Conservation (phyloP, 2,113 vertebrate species). For the Tamias sibiricus region DNA sequence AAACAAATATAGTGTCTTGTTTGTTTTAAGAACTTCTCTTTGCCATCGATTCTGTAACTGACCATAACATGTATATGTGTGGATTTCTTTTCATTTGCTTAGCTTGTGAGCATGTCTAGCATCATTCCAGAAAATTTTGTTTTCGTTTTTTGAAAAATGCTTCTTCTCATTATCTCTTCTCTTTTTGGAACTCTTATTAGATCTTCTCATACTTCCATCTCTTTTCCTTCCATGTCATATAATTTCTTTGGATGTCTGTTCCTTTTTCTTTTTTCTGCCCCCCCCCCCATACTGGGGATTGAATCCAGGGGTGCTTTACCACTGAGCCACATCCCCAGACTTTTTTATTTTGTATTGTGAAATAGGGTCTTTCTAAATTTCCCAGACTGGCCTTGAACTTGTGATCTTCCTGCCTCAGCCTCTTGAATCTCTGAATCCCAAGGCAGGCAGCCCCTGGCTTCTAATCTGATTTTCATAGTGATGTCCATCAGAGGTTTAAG, state of each 20-base stretch:
- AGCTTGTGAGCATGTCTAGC: neutral
- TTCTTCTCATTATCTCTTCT: neutral
- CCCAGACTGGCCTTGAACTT: too few relatives aligned
- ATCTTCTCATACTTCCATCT: neutral
- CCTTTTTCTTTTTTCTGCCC: too few relatives aligned
- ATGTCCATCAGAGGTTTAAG: neutral
- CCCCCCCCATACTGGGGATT: too few relatives aligned
- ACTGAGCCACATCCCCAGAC: too few relatives aligned
- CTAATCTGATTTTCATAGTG: neutral
- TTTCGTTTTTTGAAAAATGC: neutral
- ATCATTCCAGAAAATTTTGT: neutral
- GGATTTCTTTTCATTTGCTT: neutral
- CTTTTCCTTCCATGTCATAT: neutral
- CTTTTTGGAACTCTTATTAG: neutral
- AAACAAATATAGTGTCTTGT: neutral
- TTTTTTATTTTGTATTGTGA: too few relatives aligned
- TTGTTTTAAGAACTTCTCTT: neutral
- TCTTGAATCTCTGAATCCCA: too few relatives aligned
- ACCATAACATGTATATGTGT: neutral
- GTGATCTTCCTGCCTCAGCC: too few relatives aligned
- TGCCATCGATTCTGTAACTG: neutral
- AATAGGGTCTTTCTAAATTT: too few relatives aligned
- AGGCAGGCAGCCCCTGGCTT: neutral
- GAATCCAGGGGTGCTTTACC: too few relatives aligned
- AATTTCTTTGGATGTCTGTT: slow-evolving; percentile 26